phyloP scores from a whole-genome alignment of 1,140 invertebrate genomes.

The Aphelinus certus region DNA sequence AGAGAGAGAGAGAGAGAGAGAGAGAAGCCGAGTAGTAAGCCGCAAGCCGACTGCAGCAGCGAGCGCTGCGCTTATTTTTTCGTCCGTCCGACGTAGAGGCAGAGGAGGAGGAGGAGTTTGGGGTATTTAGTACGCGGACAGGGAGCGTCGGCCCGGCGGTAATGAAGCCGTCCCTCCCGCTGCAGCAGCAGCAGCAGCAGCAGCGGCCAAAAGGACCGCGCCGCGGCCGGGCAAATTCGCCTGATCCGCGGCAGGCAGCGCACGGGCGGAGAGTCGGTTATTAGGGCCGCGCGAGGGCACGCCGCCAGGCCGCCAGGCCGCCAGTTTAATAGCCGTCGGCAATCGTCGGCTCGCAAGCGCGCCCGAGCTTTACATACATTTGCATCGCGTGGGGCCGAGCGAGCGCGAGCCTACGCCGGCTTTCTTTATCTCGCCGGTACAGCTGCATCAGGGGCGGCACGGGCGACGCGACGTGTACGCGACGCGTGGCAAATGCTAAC shows the following conservation, averaged over 20 bases:
- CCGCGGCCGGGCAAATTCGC: constrained; percentile 6
- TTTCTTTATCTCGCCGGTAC: constrained; percentile 55
- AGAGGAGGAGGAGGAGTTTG: neutral
- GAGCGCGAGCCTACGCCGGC: constrained; percentile 17
- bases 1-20: too few species aligned
- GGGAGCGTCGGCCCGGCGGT: constrained; percentile 15
- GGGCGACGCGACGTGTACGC: too few species aligned
- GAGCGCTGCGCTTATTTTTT: too few species aligned
- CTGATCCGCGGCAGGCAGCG: neutral
- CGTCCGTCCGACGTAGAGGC: too few species aligned
- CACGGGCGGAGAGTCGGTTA: constrained; percentile 45
- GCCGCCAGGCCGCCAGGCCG: constrained; percentile 53
- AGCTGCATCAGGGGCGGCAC: neutral
- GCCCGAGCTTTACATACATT: constrained; percentile 55
- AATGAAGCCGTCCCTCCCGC: constrained; percentile 13
- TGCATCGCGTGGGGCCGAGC: constrained; percentile 47
- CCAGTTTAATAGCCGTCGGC: constrained; percentile 61
- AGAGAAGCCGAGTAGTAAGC: too few species aligned
- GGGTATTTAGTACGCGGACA: constrained; percentile 23
- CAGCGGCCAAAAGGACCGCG: neutral
- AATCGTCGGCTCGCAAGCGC: constrained; percentile 47
- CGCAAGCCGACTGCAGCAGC: too few species aligned
- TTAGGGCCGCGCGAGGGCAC: constrained; percentile 49
- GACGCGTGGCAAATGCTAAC: too few species aligned
- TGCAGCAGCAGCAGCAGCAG: neutral